Base-by-base conservation (phyloP, 2,113 vertebrate species). In the Varanus komodoensis region DNA sequence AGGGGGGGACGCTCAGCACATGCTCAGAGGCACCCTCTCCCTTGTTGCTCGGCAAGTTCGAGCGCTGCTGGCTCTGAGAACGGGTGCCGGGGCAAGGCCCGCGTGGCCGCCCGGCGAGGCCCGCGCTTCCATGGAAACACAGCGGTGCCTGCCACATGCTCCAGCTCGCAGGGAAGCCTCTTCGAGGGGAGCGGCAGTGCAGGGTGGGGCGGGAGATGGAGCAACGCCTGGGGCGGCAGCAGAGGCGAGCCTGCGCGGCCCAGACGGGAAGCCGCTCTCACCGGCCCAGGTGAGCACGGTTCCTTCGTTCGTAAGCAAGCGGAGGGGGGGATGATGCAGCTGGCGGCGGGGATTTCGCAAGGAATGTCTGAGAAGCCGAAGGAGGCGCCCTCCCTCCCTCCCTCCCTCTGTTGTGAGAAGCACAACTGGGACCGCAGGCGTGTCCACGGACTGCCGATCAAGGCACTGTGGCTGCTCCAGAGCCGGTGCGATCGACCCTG, bases 41-140 rank as follows among this genome's bases (percentile, higher is more conserved):
- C 15, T 77, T 17, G 21, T 23, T 69, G 21, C 6, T 3, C 25
- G 19, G 0, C 0, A 8, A 5, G 19, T 61, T 17, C 44, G 21
- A n/a, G 73, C 5, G 38, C 27, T 23, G n/a, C 34, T 32, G 81
- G 57, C 82, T 54, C 50, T 27, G 38, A 32, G 50, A 82, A 21
- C n/a, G 61, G 67, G 87, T 38, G 54, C 12, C 74, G 34, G 82
- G 82, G 73, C 6, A 32, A 52, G 82, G 57, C n/a, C 14, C 8
- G 34, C 38, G 8, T 48, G 44, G 73, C 81, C 64, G 23, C 75
- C 80, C 23, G 38, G 74, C 73, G 50, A 32, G 32, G 88, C 14
- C 54, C 54, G 61, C 27, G 80, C 88, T 84, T 75, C 82, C 82
- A 84, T 89, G 81, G 81, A 84, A 89, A 83, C 88, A 74, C 52